These are phyloP conservation scores for Saimiri boliviensis DNA, from an alignment of 2,113 vertebrate species.

Conservation along the genomic window DNA sequence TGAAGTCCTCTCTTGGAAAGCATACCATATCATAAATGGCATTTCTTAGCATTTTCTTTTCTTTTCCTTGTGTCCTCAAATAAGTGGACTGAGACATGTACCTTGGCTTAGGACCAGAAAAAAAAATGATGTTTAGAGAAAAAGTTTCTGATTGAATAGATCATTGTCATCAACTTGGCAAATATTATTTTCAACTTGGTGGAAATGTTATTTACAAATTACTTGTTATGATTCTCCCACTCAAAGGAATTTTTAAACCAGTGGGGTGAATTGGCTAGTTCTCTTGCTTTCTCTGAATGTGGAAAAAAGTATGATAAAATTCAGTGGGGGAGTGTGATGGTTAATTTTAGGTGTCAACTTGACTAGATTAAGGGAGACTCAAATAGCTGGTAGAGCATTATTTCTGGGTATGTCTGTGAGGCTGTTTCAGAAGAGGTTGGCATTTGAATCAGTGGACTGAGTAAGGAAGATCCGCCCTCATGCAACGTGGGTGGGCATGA, in stretches of 20 bases:
- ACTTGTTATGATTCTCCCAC: background rate
- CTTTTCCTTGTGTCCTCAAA: background rate
- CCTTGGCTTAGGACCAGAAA: background rate
- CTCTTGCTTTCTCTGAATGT: background rate
- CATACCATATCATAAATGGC: background rate
- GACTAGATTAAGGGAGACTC: background rate
- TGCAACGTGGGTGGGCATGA: too few species aligned
- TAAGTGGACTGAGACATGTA: background rate
- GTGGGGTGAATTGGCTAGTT: background rate
- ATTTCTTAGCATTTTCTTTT: background rate
- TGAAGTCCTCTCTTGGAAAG: background rate
- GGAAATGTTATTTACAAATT: background rate
- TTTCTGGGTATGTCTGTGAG: background rate
- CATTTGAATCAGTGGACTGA: background rate
- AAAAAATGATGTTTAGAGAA: background rate
- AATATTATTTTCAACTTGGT: background rate
- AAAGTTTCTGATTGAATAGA: background rate
- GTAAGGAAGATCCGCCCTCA: background rate
- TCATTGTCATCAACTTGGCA: background rate
- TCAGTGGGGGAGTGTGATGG: background rate
- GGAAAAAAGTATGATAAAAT: background rate
- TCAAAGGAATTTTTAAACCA: background rate
- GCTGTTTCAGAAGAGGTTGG: background rate
- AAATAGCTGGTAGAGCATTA: background rate
- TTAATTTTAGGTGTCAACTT: background rate